phyloP scores from a whole-genome alignment of 2,113 vertebrate species.

The Phaethon lepturus region DNA sequence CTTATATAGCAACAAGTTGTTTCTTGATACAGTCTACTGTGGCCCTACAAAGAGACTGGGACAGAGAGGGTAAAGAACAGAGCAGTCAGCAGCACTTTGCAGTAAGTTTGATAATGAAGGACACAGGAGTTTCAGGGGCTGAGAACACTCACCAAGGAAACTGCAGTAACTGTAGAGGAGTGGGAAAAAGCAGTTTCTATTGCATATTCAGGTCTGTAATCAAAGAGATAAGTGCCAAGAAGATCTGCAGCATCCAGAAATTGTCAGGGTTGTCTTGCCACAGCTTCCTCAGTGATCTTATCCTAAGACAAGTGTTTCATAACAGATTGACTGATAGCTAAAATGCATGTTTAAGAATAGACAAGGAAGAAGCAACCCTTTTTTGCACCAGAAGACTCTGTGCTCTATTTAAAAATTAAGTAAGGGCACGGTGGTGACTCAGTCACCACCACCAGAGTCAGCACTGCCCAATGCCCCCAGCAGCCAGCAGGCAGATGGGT shows the following conservation, averaged over 20 bases:
- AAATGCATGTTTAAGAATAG: neutral
- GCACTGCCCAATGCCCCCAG: neutral
- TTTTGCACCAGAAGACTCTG: neutral
- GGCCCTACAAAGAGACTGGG: neutral
- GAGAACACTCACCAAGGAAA: neutral
- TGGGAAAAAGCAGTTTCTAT: conserved; percentile 34
- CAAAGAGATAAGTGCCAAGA: conserved; percentile 23
- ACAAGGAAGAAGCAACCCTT: neutral
- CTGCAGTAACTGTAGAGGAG: neutral
- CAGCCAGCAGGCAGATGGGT: neutral
- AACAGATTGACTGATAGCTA: conserved; percentile 21
- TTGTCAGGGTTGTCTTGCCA: conserved; percentile 25
- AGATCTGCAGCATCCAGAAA: conserved; percentile 46
- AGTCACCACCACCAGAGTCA: neutral
- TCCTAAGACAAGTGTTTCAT: conserved; percentile 20
- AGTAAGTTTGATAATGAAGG: neutral
- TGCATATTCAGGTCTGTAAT: conserved; percentile 45
- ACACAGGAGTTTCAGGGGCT: conserved; percentile 8
- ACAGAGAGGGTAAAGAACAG: neutral
- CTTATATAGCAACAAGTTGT: neutral
- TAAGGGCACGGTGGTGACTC: neutral
- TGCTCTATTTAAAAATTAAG: neutral
- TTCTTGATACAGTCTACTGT: neutral
- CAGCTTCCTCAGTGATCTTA: conserved; percentile 51
- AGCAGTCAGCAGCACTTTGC: neutral